Evolutionary conservation across 2,888 invertebrate genomes (phyloP).

Genomic region (Stenchaetothrips biformis): DNA sequence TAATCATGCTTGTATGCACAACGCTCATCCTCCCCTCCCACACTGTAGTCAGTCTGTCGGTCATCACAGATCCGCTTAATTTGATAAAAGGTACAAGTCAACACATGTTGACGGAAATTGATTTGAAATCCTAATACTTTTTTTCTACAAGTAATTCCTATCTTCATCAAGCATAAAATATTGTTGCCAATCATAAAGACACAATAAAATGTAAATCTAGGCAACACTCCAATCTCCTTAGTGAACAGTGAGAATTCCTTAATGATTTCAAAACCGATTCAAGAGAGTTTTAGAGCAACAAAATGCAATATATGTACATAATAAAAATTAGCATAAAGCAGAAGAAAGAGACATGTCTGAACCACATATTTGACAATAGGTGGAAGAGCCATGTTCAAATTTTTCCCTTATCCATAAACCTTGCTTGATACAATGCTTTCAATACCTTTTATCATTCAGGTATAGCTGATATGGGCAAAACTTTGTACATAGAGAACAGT

Average conservation of each 20-base stretch:
- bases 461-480: background rate
- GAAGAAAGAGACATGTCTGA: background rate
- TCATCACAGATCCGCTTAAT: slow-evolving; percentile 24
- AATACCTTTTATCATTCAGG: background rate
- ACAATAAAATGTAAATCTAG: too few relatives aligned
- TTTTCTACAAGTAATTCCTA: background rate
- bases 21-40: background rate
- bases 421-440: background rate
- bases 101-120: slow-evolving; percentile 3
- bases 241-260: too few relatives aligned
- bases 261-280: too few relatives aligned
- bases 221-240: too few relatives aligned
- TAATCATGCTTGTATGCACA: background rate
- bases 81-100: slow-evolving; percentile 1
- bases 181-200: background rate
- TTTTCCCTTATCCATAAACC: background rate
- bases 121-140: background rate
- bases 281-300: background rate
- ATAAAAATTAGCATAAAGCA: background rate
- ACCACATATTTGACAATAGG: background rate
- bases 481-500: background rate
- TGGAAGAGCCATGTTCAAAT: background rate
- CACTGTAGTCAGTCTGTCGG: slow-evolving; percentile 4
- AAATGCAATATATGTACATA: background rate
- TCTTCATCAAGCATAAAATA: background rate